Conservation (phyloP, 2,113 vertebrate genomes). For the Zapus hudsonius region DNA sequence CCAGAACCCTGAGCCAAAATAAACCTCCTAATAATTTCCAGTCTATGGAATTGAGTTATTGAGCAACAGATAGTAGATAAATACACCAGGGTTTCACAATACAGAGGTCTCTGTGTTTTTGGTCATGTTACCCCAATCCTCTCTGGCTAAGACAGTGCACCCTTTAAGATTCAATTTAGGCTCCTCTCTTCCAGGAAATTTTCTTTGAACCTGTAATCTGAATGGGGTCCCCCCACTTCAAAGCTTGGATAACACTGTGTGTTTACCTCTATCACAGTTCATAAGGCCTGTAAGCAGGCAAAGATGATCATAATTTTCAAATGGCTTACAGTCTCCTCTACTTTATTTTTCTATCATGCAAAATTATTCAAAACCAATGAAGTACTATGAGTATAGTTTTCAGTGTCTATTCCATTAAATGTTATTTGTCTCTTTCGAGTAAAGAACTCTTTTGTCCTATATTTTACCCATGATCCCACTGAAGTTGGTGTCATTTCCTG, state of each 20-base stretch:
- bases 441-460: not conserved
- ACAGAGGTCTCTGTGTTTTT: not conserved
- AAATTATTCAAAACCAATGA: not conserved
- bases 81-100: not conserved
- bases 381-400: not conserved
- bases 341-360: not conserved
- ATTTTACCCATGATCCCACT: not conserved
- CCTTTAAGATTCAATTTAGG: not conserved
- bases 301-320: conserved; percentile 17
- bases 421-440: not conserved
- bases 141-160: not conserved
- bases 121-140: not conserved
- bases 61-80: not conserved
- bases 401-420: not conserved
- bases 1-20: not conserved
- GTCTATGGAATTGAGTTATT: not conserved
- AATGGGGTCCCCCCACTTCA: not conserved
- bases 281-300: not conserved
- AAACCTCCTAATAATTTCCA: not conserved
- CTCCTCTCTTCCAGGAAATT: not conserved
- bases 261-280: not conserved
- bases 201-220: not conserved
- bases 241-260: not conserved
- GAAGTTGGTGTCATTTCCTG: not conserved
- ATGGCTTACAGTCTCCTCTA: not conserved